A percentile compares a stretch with the other conserved stretches of the same genome.
Conservation (phyloP, 2,888 invertebrate species). For the Harpalus rufipes region DNA sequence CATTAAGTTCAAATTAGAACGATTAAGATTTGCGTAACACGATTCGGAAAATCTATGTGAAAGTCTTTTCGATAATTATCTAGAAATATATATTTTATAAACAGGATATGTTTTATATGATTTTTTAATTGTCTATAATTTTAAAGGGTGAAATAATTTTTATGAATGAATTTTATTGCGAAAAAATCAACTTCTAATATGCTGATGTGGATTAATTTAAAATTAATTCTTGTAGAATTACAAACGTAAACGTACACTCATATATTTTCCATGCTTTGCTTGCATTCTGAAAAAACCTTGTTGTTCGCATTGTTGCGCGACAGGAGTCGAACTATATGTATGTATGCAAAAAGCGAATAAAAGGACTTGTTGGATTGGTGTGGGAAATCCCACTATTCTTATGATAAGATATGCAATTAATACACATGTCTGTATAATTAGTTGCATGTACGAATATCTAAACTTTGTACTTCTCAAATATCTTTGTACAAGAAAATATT, state of each 20-base stretch:
- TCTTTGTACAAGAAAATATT: neutral
- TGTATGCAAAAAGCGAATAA: neutral
- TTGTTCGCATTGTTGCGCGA: too few species aligned
- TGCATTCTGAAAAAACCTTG: too few species aligned
- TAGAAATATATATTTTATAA: neutral
- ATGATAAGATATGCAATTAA: neutral
- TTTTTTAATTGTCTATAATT: neutral
- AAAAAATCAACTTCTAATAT: too few species aligned
- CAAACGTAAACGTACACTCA: too few species aligned
- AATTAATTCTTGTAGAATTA: too few species aligned
- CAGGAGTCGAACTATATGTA: too few species aligned
- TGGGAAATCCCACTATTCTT: neutral
- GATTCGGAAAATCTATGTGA: slow-evolving; percentile 14
- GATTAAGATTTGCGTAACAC: slow-evolving; percentile 16
- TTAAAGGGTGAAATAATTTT: neutral
- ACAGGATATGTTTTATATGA: slow-evolving; percentile 20
- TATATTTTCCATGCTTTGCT: too few species aligned
- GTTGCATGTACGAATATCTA: neutral
- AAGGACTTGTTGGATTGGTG: neutral
- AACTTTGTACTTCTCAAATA: neutral
- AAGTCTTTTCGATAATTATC: slow-evolving; percentile 22
- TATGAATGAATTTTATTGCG: neutral
- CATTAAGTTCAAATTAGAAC: slow-evolving; percentile 6
- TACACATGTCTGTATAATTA: neutral
- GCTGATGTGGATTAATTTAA: too few species aligned